Conservation (phyloP, 1,140 invertebrate genomes). For the Danaus melanippus region DNA sequence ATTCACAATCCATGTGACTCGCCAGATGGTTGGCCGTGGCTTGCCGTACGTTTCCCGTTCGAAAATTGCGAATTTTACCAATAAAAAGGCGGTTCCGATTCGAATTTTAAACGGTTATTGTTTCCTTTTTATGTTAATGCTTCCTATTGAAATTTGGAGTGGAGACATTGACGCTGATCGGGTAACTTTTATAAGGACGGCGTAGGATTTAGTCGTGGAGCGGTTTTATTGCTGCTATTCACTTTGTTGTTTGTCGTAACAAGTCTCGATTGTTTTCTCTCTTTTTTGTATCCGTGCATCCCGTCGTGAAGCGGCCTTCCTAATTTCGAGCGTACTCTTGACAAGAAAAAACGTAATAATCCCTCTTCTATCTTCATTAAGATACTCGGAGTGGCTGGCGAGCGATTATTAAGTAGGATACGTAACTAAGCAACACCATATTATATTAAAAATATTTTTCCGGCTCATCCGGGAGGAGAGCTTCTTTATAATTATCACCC, state of each 20-base stretch:
- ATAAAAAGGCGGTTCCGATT: slow-evolving; percentile 52
- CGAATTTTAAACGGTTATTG: slow-evolving; percentile 68
- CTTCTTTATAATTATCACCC: slow-evolving; percentile 47
- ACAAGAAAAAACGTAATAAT: slow-evolving; percentile 57
- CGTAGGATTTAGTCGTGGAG: slow-evolving; percentile 49
- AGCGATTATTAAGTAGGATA: slow-evolving; percentile 57
- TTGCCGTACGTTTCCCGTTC: slow-evolving; percentile 22
- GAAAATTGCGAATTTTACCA: slow-evolving; percentile 60
- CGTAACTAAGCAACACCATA: slow-evolving; percentile 50
- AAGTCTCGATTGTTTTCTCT: slow-evolving; percentile 52
- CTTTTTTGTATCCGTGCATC: slow-evolving; percentile 33
- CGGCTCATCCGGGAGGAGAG: slow-evolving; percentile 33
- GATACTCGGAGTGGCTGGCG: slow-evolving; percentile 46
- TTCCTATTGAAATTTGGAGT: slow-evolving; percentile 60
- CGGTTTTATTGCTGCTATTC: slow-evolving; percentile 59
- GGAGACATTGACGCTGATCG: slow-evolving; percentile 51
- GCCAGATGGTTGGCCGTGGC: slow-evolving; percentile 14
- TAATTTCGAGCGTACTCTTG: slow-evolving; percentile 32
- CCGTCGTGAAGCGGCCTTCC: slow-evolving; percentile 26
- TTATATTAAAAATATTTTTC: slow-evolving; percentile 52
- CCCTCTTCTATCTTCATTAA: slow-evolving; percentile 58
- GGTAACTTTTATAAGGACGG: slow-evolving; percentile 51
- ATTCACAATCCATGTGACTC: slow-evolving; percentile 14
- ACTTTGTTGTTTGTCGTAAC: slow-evolving; percentile 50
- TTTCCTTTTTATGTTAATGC: slow-evolving; percentile 68